Percentiles rank a stretch among this genome's conserved stretches.
These are phyloP conservation scores for Mugil cephalus DNA, from an alignment of 2,113 vertebrate species.

Conservation along the genomic window DNA sequence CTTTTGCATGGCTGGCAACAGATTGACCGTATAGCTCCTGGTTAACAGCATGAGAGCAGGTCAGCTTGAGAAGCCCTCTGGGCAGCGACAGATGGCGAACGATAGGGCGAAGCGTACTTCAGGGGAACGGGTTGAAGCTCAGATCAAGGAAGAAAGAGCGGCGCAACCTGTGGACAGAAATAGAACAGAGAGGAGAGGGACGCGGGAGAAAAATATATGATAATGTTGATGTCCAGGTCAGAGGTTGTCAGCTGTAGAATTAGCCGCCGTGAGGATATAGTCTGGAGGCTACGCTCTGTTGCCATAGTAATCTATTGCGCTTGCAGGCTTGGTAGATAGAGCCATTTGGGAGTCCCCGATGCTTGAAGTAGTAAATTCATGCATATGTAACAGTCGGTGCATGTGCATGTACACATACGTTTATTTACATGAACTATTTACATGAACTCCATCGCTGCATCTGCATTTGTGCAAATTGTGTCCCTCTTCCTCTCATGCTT, in stretches of 20 bases:
- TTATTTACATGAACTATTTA: constrained; percentile 9
- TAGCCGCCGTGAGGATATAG: constrained; percentile 1
- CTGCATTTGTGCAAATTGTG: constrained; percentile 26
- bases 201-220: neutral
- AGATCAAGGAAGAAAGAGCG: constrained; percentile 8
- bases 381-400: constrained; percentile 8
- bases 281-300: constrained; percentile 21
- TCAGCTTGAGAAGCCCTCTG: constrained; percentile 36
- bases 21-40: constrained; percentile 21
- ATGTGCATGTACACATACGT: neutral
- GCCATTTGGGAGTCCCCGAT: constrained; percentile 34
- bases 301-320: constrained; percentile 15
- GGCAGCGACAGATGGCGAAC: constrained; percentile 44
- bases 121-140: neutral
- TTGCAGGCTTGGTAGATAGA: constrained; percentile 18
- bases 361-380: constrained; percentile 31
- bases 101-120: constrained; percentile 3
- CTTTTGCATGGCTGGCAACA: constrained; percentile 35
- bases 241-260: constrained; percentile 25
- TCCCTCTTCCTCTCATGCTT: constrained; percentile 3
- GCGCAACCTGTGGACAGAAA: neutral
- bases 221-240: constrained; percentile 27
- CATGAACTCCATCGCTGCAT: constrained; percentile 9
- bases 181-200: neutral
- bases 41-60: constrained; percentile 39